Conservation (phyloP, 2,888 invertebrate species). For the Argyra leucocephala region DNA sequence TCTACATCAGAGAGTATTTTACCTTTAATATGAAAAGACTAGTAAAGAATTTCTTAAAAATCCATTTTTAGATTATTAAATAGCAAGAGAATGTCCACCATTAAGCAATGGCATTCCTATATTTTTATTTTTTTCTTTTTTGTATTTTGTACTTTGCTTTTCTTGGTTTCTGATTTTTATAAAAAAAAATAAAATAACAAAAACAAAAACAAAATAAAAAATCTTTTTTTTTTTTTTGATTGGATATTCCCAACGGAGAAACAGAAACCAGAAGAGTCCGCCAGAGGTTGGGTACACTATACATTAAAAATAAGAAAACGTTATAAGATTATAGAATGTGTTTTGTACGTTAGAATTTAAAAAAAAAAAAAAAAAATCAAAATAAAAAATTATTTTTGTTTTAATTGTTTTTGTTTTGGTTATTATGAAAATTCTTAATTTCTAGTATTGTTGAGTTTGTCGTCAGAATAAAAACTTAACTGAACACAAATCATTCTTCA, state of each 20-base stretch:
- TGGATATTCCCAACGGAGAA: neutral
- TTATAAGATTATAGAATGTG: neutral
- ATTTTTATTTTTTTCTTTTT: neutral
- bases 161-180: neutral
- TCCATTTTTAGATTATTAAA: conserved; percentile 1
- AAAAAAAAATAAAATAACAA: neutral
- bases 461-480: too few species aligned
- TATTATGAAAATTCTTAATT: neutral
- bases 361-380: too few species aligned
- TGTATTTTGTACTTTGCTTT: neutral
- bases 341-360: neutral
- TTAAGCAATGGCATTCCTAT: neutral
- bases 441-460: neutral
- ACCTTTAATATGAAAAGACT: neutral
- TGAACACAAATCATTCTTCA: too few species aligned
- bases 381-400: neutral
- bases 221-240: too few species aligned
- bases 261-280: neutral
- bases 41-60: neutral
- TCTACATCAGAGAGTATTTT: neutral
- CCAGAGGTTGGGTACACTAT: too few species aligned
- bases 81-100: conserved; percentile 4
- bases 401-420: neutral
- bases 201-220: neutral
- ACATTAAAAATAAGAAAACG: too few species aligned